Percentiles rank a stretch among this genome's conserved stretches.
Evolutionary conservation across 2,888 invertebrate species (phyloP).

Genomic region (Chrysopilus asiliformis): DNA sequence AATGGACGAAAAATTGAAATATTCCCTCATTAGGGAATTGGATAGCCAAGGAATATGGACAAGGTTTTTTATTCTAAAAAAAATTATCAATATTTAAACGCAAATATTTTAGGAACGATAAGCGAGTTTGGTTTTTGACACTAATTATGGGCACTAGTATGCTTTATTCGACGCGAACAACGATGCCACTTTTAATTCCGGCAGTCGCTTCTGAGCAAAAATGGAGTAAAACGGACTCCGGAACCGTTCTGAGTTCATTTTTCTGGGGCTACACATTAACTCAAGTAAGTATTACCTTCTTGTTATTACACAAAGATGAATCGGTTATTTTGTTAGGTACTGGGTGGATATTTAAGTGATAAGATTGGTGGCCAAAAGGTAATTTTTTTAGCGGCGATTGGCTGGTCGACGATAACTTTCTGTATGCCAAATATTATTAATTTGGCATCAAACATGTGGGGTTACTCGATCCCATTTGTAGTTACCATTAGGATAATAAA

Average conservation of each 20-base stretch:
- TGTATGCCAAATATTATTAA: conserved; percentile 43
- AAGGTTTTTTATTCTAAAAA: conserved; percentile 19
- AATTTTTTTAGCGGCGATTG: conserved; percentile 45
- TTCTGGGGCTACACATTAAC: conserved; percentile 64
- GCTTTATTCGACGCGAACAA: conserved; percentile 51
- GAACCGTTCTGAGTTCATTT: conserved; percentile 54
- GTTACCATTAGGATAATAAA: conserved; percentile 46
- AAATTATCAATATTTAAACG: not conserved
- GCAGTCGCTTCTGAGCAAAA: conserved; percentile 47
- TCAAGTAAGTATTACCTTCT: conserved; percentile 36
- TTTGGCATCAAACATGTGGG: conserved; percentile 26
- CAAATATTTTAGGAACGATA: conserved; percentile 35
- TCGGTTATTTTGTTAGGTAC: conserved; percentile 22
- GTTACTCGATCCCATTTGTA: conserved; percentile 40
- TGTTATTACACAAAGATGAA: too few species aligned
- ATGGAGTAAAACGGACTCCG: conserved; percentile 56
- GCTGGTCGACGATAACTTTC: conserved; percentile 43
- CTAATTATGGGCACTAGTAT: conserved; percentile 49
- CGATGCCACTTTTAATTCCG: conserved; percentile 50
- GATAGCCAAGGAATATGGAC: conserved; percentile 35
- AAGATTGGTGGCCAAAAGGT: conserved; percentile 51
- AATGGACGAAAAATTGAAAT: conserved; percentile 34
- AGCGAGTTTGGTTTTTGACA: conserved; percentile 44
- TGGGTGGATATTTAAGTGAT: conserved; percentile 45
- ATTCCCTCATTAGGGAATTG: conserved; percentile 33